phyloP scores from a whole-genome alignment of 2,797 vertebrate genomes.

The Tragopan temminckii region DNA sequence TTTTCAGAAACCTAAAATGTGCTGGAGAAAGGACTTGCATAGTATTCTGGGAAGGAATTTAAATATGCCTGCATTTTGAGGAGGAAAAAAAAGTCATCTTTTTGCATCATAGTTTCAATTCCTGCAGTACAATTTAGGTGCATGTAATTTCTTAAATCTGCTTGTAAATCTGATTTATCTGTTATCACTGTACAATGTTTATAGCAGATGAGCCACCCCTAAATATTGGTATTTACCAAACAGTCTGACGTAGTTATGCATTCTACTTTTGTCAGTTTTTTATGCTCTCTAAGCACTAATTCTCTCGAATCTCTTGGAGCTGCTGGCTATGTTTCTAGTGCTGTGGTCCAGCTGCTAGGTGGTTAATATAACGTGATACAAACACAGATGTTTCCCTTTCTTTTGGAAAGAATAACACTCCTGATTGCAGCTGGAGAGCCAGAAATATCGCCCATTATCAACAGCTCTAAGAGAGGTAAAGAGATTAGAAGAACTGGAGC shows the following conservation, averaged over 20 bases:
- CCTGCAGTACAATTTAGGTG: neutral
- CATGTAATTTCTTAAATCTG: neutral
- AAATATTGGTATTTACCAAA: neutral
- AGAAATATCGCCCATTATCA: neutral
- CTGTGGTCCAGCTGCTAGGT: neutral
- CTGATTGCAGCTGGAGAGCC: constrained; percentile 4
- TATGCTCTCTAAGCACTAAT: neutral
- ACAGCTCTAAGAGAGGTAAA: neutral
- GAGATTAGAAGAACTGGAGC: neutral
- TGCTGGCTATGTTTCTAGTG: neutral
- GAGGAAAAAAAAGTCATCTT: neutral
- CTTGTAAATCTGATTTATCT: neutral
- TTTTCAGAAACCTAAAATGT: neutral
- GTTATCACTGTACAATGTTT: neutral
- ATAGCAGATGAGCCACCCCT: neutral
- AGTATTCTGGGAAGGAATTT: neutral
- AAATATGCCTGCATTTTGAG: neutral
- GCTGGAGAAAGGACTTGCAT: neutral
- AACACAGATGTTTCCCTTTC: constrained; percentile 55
- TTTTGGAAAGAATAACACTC: constrained; percentile 22
- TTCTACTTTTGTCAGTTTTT: neutral
- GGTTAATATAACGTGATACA: neutral
- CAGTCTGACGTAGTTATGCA: neutral
- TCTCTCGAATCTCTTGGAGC: neutral
- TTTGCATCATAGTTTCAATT: neutral